phyloP scores from a whole-genome alignment of 2,888 invertebrate species.

The Aporophyla lueneburgensis region DNA sequence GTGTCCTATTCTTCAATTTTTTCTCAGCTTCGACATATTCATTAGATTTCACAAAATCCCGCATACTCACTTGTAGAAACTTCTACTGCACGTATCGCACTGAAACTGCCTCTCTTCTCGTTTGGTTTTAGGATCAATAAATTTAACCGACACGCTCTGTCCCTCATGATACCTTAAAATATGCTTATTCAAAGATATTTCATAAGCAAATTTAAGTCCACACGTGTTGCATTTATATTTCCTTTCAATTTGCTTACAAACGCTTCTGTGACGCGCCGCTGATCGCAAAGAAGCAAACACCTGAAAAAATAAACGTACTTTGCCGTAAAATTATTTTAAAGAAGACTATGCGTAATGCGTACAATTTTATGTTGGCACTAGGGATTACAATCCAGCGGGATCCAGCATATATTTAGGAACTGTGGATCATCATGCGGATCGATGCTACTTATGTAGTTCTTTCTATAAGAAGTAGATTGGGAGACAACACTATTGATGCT shows the following conservation, averaged over 20 bases:
- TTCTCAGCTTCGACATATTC: not conserved
- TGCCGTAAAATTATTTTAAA: not conserved
- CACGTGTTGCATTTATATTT: conserved; percentile 83
- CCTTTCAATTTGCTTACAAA: conserved; percentile 82
- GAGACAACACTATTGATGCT: too few relatives aligned
- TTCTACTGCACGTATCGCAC: conserved; percentile 92
- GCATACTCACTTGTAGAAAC: conserved; percentile 89
- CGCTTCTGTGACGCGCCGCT: conserved; percentile 86
- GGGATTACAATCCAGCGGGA: too few relatives aligned
- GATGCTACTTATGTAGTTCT: too few relatives aligned
- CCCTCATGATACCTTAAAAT: conserved; percentile 85
- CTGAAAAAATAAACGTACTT: conserved; percentile 61
- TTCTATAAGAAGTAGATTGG: too few relatives aligned
- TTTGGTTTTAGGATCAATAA: conserved; percentile 78
- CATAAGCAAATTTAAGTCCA: conserved; percentile 85
- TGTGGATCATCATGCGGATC: too few relatives aligned
- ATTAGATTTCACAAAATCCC: not conserved
- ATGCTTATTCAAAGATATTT: conserved; percentile 88
- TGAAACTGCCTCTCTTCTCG: conserved; percentile 82
- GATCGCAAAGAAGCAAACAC: conserved; percentile 88
- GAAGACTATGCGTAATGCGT: not conserved
- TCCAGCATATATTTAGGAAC: too few relatives aligned
- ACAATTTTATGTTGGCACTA: not conserved
- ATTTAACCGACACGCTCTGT: conserved; percentile 84
- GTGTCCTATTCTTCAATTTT: not conserved